A percentile compares a stretch with the other conserved stretches of the same genome.
Conservation (phyloP, 2,797 vertebrate genomes). For the Botia kubotai region DNA sequence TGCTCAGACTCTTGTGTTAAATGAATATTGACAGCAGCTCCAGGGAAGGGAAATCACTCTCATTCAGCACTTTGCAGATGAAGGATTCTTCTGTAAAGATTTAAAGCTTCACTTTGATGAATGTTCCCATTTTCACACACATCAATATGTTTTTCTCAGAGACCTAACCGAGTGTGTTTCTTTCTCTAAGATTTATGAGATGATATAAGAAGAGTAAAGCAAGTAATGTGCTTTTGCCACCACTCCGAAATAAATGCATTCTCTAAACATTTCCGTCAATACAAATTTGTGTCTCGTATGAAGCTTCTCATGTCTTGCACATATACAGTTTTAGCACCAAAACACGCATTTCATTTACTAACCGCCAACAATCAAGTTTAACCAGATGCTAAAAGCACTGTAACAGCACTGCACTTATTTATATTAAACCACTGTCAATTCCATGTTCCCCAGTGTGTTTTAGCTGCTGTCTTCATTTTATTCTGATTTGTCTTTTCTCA, state of each 20-base stretch:
- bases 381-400: not conserved
- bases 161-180: slow-evolving; percentile 36
- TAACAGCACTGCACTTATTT: not conserved
- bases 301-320: not conserved
- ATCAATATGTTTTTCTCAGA: slow-evolving; percentile 47
- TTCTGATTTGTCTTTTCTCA: slow-evolving; percentile 63
- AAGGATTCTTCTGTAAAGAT: slow-evolving; percentile 48
- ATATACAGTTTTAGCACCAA: not conserved
- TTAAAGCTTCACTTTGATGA: slow-evolving; percentile 54
- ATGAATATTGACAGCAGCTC: slow-evolving; percentile 55
- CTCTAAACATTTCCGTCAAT: slow-evolving; percentile 10
- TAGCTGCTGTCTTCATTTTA: slow-evolving; percentile 44
- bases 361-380: slow-evolving; percentile 1
- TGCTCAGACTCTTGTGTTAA: slow-evolving; percentile 28
- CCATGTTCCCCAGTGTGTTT: not conserved
- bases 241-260: slow-evolving; percentile 6
- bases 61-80: slow-evolving; percentile 56
- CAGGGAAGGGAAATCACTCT: slow-evolving; percentile 55
- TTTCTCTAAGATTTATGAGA: not conserved
- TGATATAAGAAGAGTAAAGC: not conserved
- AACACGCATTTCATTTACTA: not conserved
- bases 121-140: slow-evolving; percentile 51
- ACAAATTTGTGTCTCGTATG: not conserved
- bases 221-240: slow-evolving; percentile 3
- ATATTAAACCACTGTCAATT: not conserved